Base-by-base conservation (phyloP, 2,888 invertebrate species). In the Drosophila mimetica region DNA sequence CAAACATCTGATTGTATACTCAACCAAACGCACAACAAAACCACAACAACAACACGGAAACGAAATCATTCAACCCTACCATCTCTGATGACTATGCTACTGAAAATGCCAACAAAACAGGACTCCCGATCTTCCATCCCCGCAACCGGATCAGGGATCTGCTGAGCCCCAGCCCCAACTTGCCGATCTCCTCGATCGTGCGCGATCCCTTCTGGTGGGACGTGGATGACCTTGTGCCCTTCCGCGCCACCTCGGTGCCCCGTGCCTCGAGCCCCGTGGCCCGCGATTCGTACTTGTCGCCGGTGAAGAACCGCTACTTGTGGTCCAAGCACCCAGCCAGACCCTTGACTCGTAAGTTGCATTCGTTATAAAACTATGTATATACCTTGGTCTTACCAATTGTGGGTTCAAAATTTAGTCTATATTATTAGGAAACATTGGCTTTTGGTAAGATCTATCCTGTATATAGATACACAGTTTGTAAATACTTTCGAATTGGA, bases 181-280 rank as follows among this genome's bases (percentile, higher is more conserved):
- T 96, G 89, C 97, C 97, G 66, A 93, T 96, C 91, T 96, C 96
- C 87, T 94, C 96, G 82, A 95, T 96, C 92, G 95, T 95, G 82
- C 95, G 96, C 91, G 97, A 97, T 93, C 97, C 97, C 89, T 97
- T 96, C 95, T 97, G 97, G 97, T 95, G 95, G 94, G 94, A 95
- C 92, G 94, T 96, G 92, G 96, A 96, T 85, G 95, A 95, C 92
- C 94, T 96, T 92, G 94, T 94, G 91, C 97, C 97, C 79, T 93
- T 95, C 92, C 94, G 95, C 75, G 76, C 77, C 78, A 76, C 59
- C 67, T 90, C 90, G 63, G 93, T 93, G 90, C 93, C 94, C 88
- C 94, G 94, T 92, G 94, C 93, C 91, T 94, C 95, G 91, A 88
- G 89, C 71, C 96, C 95, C 92, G 95, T 95, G 93, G 93, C 97